Evolutionary conservation across 2,113 vertebrate species (phyloP).

Genomic region (Corythoichthys haematopterus): DNA sequence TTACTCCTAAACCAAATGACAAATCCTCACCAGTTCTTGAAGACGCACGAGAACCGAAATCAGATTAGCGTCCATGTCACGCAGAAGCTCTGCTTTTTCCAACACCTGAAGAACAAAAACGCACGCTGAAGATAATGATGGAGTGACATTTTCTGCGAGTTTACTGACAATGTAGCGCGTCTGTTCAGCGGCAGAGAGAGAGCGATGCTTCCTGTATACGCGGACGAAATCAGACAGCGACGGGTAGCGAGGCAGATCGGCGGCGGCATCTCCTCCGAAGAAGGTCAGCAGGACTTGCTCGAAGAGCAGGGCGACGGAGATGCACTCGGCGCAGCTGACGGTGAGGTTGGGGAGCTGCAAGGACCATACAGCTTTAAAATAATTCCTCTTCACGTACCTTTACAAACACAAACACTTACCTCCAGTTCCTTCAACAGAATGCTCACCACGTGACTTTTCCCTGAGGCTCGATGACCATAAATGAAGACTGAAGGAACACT

Average conservation of each 20-base stretch:
- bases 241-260: conserved; percentile 71
- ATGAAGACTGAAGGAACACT: conserved; percentile 90
- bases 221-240: conserved; percentile 86
- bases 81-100: conserved; percentile 88
- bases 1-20: no score
- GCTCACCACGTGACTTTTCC: conserved; percentile 89
- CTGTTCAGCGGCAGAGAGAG: conserved; percentile 65
- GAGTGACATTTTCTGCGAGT: no score
- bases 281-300: conserved; percentile 83
- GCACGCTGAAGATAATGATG: background rate
- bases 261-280: conserved; percentile 61
- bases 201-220: conserved; percentile 77
- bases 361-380: conserved; percentile 6
- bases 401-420: conserved; percentile 69
- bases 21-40: conserved; percentile 86
- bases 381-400: background rate
- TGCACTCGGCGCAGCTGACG: conserved; percentile 85
- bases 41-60: conserved; percentile 89
- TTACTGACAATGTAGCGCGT: conserved; percentile 89
- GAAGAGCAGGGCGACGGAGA: conserved; percentile 80
- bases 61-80: conserved; percentile 86
- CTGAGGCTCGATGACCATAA: conserved; percentile 89
- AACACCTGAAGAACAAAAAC: conserved; percentile 75
- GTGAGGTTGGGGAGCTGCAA: conserved; percentile 82
- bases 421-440: conserved; percentile 81